Base-by-base conservation (phyloP, 2,797 vertebrate species). In the Spinus pinus region DNA sequence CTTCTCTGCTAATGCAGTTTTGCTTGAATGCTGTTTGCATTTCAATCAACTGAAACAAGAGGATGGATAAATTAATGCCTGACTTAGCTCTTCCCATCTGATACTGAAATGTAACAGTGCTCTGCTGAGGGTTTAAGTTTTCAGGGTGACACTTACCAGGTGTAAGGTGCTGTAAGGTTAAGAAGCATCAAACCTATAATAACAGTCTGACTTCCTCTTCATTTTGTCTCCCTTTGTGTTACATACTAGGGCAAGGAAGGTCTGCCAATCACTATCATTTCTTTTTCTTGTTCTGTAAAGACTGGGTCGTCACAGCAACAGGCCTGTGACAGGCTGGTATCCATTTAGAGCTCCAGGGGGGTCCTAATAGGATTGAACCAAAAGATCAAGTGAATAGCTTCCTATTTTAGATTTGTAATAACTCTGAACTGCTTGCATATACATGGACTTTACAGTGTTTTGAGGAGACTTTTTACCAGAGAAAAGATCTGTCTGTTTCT, bases 161-260 rank as follows among this genome's bases (percentile, higher is more conserved):
- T 97, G 66, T 98, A 98, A 98, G 98, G 98, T 98, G 98, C 96
- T 96, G 67, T 98, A 92, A 98, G 98, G 98, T 98, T 98, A 99
- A 98, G 98, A 98, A 98, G 98, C 98, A 97, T 97, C 97, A 97
- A 98, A 97, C 98, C 97, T 94, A 95, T 95, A 97, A 95, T 98
- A 98, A 98, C 98, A 98, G 98, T 97, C 96, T 97, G 97, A 98
- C 98, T 99, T 99, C 99, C 98, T 98, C 98, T 98, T 98, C 97
- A 97, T 98, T 98, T 98, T 99, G 98, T 99, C 97, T 94, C 95
- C 98, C 98, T 98, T 99, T 99, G 98, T 99, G 98, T 97, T 97
- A 97, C 98, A 97, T 98, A 98, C 98, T 97, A 98, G 98, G 98
- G 98, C 98, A 98, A 98, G 98, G 98, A 98, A 98, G 97, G 98